Conservation (phyloP, 2,113 vertebrate species). For the Donacobius atricapilla region DNA sequence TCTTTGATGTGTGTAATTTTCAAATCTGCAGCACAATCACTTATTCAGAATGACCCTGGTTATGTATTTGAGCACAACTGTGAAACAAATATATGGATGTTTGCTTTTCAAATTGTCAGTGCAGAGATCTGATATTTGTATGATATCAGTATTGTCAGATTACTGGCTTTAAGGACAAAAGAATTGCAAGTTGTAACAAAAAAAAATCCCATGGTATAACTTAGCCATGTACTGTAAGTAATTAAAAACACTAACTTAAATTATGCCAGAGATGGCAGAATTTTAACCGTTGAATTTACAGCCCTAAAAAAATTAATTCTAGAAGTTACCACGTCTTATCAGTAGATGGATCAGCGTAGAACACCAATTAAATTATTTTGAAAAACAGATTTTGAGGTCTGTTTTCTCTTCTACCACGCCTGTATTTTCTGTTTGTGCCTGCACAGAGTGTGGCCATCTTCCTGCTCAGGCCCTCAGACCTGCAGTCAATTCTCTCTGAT, state of each 20-base stretch:
- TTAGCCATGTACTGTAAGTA: background rate
- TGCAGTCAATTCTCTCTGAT: conserved; percentile 78
- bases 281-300: background rate
- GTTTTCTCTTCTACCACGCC: background rate
- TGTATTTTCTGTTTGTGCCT: background rate
- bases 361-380: background rate
- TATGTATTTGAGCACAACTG: background rate
- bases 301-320: background rate
- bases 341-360: background rate
- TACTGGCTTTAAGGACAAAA: background rate
- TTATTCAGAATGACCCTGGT: background rate
- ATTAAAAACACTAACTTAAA: background rate
- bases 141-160: background rate
- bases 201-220: background rate
- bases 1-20: background rate
- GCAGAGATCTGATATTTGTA: background rate
- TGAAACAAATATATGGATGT: background rate
- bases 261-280: background rate
- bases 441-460: conserved; percentile 77
- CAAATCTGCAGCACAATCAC: background rate
- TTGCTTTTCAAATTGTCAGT: background rate
- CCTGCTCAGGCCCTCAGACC: conserved; percentile 76
- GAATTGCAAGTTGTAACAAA: background rate
- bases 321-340: background rate
- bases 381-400: background rate